Conservation (phyloP, 2,888 invertebrate genomes). For the Watsonalla binaria region DNA sequence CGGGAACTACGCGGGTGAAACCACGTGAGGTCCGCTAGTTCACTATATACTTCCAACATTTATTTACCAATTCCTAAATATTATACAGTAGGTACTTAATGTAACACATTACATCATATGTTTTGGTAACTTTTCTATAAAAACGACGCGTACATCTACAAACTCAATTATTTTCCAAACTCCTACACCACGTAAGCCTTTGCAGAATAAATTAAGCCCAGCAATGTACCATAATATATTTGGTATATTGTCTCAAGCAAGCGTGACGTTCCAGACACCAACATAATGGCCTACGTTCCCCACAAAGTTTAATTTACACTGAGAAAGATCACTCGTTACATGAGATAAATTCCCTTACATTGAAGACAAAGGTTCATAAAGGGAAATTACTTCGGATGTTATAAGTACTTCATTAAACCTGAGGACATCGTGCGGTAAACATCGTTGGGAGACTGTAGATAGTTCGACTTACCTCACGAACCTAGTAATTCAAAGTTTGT, state of each 20-base stretch:
- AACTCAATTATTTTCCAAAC: background rate
- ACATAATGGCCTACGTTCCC: conserved; percentile 24
- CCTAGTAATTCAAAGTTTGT: no score
- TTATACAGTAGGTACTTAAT: no score
- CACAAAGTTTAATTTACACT: conserved; percentile 45
- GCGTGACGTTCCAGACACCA: conserved; percentile 6
- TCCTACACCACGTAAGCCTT: background rate
- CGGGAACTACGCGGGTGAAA: no score
- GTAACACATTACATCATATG: no score
- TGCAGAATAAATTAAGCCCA: background rate
- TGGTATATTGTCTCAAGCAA: conserved; percentile 4
- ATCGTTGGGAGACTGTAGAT: conserved; percentile 3
- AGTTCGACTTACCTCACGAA: no score
- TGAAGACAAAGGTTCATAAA: conserved; percentile 34
- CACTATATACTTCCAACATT: no score
- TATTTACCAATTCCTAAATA: no score
- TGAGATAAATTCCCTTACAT: conserved; percentile 39
- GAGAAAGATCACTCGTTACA: conserved; percentile 33
- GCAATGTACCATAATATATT: conserved; percentile 3
- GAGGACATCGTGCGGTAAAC: conserved; percentile 20
- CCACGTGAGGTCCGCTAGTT: no score
- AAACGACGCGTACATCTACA: background rate
- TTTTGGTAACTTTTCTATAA: no score
- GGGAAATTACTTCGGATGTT: conserved; percentile 35
- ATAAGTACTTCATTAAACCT: conserved; percentile 42